Evolutionary conservation across 2,113 vertebrate species (phyloP).

Genomic region (Tragelaphus imberbis): DNA sequence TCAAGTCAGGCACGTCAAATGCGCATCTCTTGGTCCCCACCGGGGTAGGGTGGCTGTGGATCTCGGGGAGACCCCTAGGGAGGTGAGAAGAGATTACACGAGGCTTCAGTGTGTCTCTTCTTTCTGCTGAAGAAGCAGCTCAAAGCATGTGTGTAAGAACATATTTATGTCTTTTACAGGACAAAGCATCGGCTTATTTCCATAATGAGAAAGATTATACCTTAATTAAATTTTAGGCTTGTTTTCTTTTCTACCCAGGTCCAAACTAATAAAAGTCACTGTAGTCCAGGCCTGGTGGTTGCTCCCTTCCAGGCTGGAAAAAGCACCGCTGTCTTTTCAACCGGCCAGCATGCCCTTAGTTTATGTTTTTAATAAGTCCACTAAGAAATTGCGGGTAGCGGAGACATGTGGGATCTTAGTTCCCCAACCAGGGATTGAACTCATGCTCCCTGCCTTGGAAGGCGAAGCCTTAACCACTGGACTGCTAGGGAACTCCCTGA

Average conservation of each 20-base stretch:
- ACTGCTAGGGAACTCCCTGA: not conserved
- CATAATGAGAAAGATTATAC: not conserved
- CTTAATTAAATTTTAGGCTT: not conserved
- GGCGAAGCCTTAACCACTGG: not conserved
- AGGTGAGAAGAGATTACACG: too few relatives aligned
- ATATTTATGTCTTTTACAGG: not conserved
- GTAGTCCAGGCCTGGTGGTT: not conserved
- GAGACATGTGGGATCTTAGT: not conserved
- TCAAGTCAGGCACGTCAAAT: not conserved
- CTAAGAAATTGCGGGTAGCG: not conserved
- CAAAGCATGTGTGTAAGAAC: not conserved
- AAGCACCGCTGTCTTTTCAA: not conserved
- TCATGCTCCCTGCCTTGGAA: not conserved
- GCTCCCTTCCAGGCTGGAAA: not conserved
- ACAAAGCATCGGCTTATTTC: not conserved
- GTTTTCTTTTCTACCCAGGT: not conserved
- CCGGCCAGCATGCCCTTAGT: not conserved
- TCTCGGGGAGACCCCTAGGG: too few relatives aligned
- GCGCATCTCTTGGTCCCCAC: not conserved
- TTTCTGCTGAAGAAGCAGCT: not conserved
- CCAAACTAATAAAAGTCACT: not conserved
- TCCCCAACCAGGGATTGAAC: not conserved
- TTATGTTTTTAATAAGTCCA: not conserved
- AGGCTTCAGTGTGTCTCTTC: rapidly evolving
- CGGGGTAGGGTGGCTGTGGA: not conserved